Conservation (phyloP, 2,797 vertebrate genomes). For the Sarcoramphus papa region DNA sequence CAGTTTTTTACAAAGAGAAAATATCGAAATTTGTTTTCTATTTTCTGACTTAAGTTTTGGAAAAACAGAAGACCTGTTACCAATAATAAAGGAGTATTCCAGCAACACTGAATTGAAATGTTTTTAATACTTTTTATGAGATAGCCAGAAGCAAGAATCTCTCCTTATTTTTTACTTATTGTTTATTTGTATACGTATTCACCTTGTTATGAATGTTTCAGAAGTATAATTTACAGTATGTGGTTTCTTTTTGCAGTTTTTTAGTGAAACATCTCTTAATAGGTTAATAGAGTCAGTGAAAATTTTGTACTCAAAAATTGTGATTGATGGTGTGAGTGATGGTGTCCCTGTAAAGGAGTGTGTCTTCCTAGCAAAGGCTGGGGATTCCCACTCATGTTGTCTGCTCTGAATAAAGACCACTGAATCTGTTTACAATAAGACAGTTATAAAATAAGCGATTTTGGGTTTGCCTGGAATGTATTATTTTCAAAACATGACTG, state of each 20-base stretch:
- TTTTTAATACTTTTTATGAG: neutral
- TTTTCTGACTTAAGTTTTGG: neutral
- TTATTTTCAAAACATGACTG: neutral
- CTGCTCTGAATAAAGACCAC: neutral
- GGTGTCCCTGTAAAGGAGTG: neutral
- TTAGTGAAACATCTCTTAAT: neutral
- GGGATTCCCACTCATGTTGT: neutral
- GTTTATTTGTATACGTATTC: neutral
- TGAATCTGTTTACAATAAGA: neutral
- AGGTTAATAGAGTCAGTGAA: neutral
- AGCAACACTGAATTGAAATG: neutral
- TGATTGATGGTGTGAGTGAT: neutral
- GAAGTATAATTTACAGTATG: neutral
- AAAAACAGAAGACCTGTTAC: neutral
- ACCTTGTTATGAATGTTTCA: neutral
- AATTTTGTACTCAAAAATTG: neutral
- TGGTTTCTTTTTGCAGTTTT: neutral
- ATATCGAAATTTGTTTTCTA: neutral
- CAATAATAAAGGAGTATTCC: neutral
- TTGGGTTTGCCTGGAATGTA: neutral
- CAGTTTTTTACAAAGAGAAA: neutral
- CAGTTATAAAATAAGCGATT: neutral
- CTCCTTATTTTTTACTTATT: neutral
- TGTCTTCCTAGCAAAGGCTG: neutral
- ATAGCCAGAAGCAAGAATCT: neutral